Evolutionary conservation across 2,888 invertebrate species (phyloP).

Genomic region (Panzeria rudis): DNA sequence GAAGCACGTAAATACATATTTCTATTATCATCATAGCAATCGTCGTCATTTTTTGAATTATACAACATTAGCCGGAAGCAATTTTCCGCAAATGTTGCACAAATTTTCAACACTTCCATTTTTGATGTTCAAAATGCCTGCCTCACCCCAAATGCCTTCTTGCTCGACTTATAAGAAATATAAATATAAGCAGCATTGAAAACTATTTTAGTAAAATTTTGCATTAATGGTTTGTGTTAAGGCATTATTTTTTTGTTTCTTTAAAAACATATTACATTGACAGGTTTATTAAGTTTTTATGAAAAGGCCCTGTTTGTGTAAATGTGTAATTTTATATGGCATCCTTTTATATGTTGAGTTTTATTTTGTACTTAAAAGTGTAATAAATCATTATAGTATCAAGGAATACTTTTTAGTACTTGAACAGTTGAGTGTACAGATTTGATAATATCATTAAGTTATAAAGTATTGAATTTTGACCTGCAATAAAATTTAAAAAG

Average conservation of each 20-base stretch:
- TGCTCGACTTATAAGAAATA: neutral
- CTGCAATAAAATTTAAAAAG: neutral
- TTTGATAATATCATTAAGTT: neutral
- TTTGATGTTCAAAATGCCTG: neutral
- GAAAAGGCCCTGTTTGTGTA: neutral
- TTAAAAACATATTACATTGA: slow-evolving; percentile 65
- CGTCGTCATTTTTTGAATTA: slow-evolving; percentile 55
- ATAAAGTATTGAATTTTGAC: neutral
- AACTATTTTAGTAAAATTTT: slow-evolving; percentile 61
- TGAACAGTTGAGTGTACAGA: neutral
- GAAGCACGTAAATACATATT: slow-evolving; percentile 45
- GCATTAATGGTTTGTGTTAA: slow-evolving; percentile 54
- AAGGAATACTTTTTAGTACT: neutral
- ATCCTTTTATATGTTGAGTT: neutral
- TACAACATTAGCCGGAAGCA: slow-evolving; percentile 73
- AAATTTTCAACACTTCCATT: slow-evolving; percentile 70
- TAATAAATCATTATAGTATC: slow-evolving; percentile 43
- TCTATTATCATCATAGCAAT: slow-evolving; percentile 55
- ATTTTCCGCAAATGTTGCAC: slow-evolving; percentile 74
- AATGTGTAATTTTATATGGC: slow-evolving; percentile 10
- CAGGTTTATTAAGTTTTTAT: slow-evolving; percentile 61
- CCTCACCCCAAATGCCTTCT: neutral
- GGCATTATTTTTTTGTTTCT: neutral
- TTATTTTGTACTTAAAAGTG: neutral
- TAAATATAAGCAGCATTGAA: slow-evolving; percentile 13